A percentile compares a stretch with the other conserved stretches of the same genome.
These are phyloP conservation scores for Drosophila bipectinata DNA, from an alignment of 1,140 invertebrate species.

Conservation along the genomic window DNA sequence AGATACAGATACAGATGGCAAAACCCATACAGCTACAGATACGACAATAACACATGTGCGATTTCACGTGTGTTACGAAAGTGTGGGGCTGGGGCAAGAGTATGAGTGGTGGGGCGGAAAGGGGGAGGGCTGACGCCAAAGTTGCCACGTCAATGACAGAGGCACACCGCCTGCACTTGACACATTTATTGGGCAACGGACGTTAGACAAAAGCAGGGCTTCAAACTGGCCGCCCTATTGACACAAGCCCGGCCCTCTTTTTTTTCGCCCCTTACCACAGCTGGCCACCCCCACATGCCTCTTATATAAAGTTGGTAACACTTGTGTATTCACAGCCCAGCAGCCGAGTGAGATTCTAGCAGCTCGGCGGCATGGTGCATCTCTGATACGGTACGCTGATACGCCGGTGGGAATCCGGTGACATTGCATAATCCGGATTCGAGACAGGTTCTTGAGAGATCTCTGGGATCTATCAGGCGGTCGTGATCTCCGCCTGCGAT, in stretches of 20 bases:
- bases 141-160: constrained; percentile 74
- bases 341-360: background rate
- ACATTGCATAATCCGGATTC: background rate
- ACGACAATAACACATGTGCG: constrained; percentile 6
- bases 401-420: constrained; percentile 2
- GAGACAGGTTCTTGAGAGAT: background rate
- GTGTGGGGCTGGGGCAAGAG: constrained; percentile 12
- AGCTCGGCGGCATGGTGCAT: constrained; percentile 2
- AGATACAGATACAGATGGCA: background rate
- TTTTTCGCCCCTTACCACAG: background rate
- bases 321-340: constrained; percentile 31
- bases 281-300: constrained; percentile 5
- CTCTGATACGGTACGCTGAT: constrained; percentile 7
- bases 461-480: constrained; percentile 10
- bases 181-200: constrained; percentile 76
- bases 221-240: constrained; percentile 52
- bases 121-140: constrained; percentile 35
- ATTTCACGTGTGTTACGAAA: constrained; percentile 30
- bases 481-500: constrained; percentile 37
- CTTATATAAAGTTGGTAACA: constrained; percentile 38
- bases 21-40: background rate
- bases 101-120: constrained; percentile 1
- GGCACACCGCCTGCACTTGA: constrained; percentile 73
- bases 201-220: constrained; percentile 71
- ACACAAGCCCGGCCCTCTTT: constrained; percentile 27